phyloP scores from a whole-genome alignment of 2,797 vertebrate species.

The Paratrypauchen microcephalus region DNA sequence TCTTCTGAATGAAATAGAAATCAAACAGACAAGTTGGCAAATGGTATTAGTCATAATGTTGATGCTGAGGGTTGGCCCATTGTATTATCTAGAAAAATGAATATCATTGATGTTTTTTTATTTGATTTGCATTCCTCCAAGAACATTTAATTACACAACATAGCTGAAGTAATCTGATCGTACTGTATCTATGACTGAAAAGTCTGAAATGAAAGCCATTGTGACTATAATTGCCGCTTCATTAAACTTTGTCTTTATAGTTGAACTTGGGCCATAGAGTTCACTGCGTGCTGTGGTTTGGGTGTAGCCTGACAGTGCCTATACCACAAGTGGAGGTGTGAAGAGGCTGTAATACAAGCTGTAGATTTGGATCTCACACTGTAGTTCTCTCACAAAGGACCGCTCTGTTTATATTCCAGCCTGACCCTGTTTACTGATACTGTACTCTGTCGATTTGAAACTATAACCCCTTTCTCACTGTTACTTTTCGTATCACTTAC shows the following conservation, averaged over 20 bases:
- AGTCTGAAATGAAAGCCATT: not conserved
- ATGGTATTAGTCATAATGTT: too few species aligned
- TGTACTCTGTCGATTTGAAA: constrained; percentile 21
- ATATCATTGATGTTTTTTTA: too few species aligned
- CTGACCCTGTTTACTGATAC: constrained; percentile 42
- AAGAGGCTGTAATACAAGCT: constrained; percentile 30
- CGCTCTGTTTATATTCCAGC: constrained; percentile 19
- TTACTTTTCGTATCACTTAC: constrained; percentile 29
- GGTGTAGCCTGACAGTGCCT: constrained; percentile 60
- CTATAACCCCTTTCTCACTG: constrained; percentile 18
- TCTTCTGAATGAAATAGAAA: too few species aligned
- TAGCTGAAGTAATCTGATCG: not conserved
- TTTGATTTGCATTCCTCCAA: not conserved
- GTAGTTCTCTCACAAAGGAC: constrained; percentile 8
- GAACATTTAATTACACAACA: not conserved
- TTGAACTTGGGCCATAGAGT: constrained; percentile 17
- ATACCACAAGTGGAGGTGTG: constrained; percentile 34
- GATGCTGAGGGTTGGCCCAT: not conserved
- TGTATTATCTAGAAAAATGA: not conserved
- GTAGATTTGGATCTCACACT: constrained; percentile 25
- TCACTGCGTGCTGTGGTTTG: constrained; percentile 49
- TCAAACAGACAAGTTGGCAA: not conserved
- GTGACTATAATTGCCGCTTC: not conserved
- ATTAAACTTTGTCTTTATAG: not conserved
- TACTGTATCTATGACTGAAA: not conserved